Percentiles rank a stretch among this genome's conserved stretches.
Evolutionary conservation across 2,797 vertebrate genomes (phyloP).

Genomic region (Lithobates pipiens): DNA sequence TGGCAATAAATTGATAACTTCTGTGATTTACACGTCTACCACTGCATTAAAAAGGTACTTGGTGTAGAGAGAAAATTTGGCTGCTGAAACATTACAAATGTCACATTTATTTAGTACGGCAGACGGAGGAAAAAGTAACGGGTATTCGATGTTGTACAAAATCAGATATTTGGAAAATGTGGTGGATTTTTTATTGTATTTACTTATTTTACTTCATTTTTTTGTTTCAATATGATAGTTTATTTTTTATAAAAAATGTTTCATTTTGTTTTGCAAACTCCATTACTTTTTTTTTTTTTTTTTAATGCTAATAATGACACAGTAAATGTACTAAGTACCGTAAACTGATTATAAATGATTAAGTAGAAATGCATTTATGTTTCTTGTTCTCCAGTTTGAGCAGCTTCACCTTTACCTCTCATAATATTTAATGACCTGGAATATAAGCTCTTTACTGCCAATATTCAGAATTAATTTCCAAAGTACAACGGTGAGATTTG

Average conservation of each 20-base stretch:
- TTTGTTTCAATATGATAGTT: background rate
- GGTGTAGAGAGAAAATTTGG: background rate
- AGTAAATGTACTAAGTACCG: slow-evolving; percentile 28
- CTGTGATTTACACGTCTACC: slow-evolving; percentile 25
- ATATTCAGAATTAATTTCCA: slow-evolving; percentile 49
- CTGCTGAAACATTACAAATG: slow-evolving; percentile 4
- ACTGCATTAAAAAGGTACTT: slow-evolving; percentile 16
- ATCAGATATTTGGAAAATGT: background rate
- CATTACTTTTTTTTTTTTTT: background rate
- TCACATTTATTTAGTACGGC: background rate
- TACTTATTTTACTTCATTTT: background rate
- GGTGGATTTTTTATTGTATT: no score
- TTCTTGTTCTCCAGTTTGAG: background rate
- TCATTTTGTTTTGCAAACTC: no score
- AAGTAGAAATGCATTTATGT: slow-evolving; percentile 43
- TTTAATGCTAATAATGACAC: slow-evolving; percentile 21
- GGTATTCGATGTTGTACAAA: background rate
- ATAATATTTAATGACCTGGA: slow-evolving; percentile 52
- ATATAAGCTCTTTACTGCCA: slow-evolving; percentile 38
- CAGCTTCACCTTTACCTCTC: slow-evolving; percentile 29
- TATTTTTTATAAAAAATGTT: no score
- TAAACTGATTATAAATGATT: slow-evolving; percentile 46
- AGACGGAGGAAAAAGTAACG: background rate
- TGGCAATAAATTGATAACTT: slow-evolving; percentile 11
- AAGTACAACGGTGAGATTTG: slow-evolving; percentile 39